phyloP scores from a whole-genome alignment of 2,113 vertebrate genomes.

The Takifugu flavidus region DNA sequence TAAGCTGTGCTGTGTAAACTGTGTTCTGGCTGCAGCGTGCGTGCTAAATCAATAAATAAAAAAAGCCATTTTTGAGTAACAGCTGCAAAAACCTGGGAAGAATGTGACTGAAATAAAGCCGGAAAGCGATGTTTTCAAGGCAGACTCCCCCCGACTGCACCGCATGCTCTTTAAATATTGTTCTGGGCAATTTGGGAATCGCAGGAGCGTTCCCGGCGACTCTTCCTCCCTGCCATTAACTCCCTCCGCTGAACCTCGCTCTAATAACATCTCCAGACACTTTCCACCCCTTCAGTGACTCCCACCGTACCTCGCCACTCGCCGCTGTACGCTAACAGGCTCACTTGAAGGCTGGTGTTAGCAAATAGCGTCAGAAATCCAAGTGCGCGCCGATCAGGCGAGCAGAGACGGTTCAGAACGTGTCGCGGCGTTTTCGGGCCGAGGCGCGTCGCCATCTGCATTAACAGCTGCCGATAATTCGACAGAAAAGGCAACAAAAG shows the following conservation, averaged over 20 bases:
- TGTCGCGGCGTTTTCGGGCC: constrained; percentile 5
- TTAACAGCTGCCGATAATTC: constrained; percentile 55
- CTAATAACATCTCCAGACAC: constrained; percentile 4
- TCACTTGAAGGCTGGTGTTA: neutral
- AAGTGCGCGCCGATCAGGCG: constrained; percentile 16
- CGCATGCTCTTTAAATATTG: constrained; percentile 25
- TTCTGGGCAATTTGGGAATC: constrained; percentile 23
- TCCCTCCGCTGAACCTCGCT: neutral
- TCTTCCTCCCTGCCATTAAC: constrained; percentile 7
- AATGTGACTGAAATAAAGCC: constrained; percentile 3
- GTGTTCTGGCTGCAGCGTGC: neutral
- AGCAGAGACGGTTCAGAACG: neutral
- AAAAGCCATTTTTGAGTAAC: constrained; percentile 2
- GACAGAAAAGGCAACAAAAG: constrained; percentile 23
- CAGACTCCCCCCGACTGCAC: constrained; percentile 13
- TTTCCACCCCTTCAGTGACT: constrained; percentile 7
- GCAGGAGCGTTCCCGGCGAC: constrained; percentile 9
- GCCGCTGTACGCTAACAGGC: constrained; percentile 1
- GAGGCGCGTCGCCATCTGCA: constrained; percentile 53
- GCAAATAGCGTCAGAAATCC: constrained; percentile 29
- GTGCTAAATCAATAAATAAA: too few species aligned
- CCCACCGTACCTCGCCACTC: neutral
- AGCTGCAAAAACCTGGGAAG: neutral
- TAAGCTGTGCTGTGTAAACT: neutral
- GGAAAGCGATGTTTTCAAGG: too few species aligned